A percentile compares a stretch with the other conserved stretches of the same genome.
Conservation (phyloP, 2,888 invertebrate species). For the Caenorhabditis sp. region DNA sequence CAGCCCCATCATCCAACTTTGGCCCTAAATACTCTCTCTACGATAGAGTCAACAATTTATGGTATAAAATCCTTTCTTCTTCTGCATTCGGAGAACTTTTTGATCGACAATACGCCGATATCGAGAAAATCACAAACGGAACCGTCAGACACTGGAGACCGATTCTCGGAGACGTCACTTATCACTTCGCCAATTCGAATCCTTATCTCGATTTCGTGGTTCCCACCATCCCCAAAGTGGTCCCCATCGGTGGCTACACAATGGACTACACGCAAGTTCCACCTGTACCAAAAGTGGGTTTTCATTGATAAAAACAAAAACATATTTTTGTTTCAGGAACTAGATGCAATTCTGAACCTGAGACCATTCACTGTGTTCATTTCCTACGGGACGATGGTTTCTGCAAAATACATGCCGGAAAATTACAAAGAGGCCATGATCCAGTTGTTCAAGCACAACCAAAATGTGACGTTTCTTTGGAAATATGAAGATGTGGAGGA, state of each 20-base stretch:
- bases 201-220: slow-evolving; percentile 65
- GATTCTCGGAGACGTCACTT: slow-evolving; percentile 60
- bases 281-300: slow-evolving; percentile 11
- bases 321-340: slow-evolving; percentile 4
- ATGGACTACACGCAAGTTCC: slow-evolving; percentile 39
- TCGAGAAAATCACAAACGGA: slow-evolving; percentile 32
- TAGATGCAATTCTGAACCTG: slow-evolving; percentile 23
- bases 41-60: slow-evolving; percentile 49
- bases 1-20: slow-evolving; percentile 36
- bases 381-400: slow-evolving; percentile 59
- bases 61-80: slow-evolving; percentile 25
- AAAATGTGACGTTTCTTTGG: slow-evolving; percentile 59
- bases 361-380: slow-evolving; percentile 43
- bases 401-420: slow-evolving; percentile 37
- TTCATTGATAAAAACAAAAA: background rate
- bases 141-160: slow-evolving; percentile 60
- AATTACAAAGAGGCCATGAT: slow-evolving; percentile 43
- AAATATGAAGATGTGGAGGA: slow-evolving; percentile 57
- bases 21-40: slow-evolving; percentile 8
- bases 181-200: slow-evolving; percentile 66
- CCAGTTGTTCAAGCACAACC: slow-evolving; percentile 39
- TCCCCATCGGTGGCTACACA: slow-evolving; percentile 64
- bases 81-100: slow-evolving; percentile 34
- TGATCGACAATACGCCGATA: slow-evolving; percentile 42
- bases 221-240: slow-evolving; percentile 63